phyloP scores from a whole-genome alignment of 2,113 vertebrate species.

The Psephotus haematonotus region DNA sequence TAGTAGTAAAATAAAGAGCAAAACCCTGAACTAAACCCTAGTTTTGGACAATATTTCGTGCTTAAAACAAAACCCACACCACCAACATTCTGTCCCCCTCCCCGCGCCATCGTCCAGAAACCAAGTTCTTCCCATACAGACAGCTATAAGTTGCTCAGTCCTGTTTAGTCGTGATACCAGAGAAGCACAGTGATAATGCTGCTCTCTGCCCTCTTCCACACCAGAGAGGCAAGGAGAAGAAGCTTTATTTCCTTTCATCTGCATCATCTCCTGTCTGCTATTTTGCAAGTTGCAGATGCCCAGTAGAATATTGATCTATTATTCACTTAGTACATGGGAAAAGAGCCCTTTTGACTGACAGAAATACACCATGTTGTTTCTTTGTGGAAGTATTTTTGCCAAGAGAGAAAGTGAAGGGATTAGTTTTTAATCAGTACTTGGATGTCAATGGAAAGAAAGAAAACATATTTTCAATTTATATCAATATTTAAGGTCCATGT shows the following conservation, averaged over 20 bases:
- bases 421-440: neutral
- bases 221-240: neutral
- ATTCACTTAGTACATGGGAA: neutral
- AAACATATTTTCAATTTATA: neutral
- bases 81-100: neutral
- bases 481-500: neutral
- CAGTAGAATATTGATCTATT: neutral
- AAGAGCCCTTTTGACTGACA: neutral
- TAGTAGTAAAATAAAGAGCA: neutral
- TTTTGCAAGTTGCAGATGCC: neutral
- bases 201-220: neutral
- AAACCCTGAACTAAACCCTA: neutral
- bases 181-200: neutral
- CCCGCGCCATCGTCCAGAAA: neutral
- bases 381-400: neutral
- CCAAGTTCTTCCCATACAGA: neutral
- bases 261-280: neutral
- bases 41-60: neutral
- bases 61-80: neutral
- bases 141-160: accelerated
- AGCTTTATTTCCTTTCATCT: neutral
- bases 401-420: neutral
- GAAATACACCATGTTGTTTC: neutral
- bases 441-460: neutral
- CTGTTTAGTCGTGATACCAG: accelerated